A percentile compares a stretch with the other conserved stretches of the same genome.
Evolutionary conservation across 2,113 vertebrate species (phyloP).

Genomic region (Plecotus auritus): DNA sequence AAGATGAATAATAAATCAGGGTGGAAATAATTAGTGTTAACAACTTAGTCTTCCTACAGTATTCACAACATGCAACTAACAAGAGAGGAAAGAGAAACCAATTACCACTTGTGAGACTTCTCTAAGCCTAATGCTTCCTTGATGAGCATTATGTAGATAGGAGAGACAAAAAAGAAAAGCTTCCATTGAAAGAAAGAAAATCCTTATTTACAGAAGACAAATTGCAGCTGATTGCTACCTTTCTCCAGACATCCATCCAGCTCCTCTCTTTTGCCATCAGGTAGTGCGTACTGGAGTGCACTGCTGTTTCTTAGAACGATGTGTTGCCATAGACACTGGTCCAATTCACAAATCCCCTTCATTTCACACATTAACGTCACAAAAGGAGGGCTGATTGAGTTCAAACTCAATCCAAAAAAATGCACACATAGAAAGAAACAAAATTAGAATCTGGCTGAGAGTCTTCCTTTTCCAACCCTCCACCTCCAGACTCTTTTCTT

Average conservation of each 20-base stretch:
- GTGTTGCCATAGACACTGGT: conserved; percentile 25
- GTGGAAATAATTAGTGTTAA: conserved; percentile 48
- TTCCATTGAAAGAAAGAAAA: conserved; percentile 30
- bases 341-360: neutral
- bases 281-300: neutral
- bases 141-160: conserved; percentile 38
- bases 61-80: conserved; percentile 28
- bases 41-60: neutral
- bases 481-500: conserved; percentile 26
- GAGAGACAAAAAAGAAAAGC: conserved; percentile 41
- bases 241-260: neutral
- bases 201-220: conserved; percentile 48
- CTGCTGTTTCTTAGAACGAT: neutral
- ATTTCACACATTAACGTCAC: neutral
- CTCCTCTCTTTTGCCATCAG: neutral
- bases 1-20: conserved; percentile 41
- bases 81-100: conserved; percentile 33
- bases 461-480: neutral
- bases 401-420: conserved; percentile 5
- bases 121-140: conserved; percentile 10
- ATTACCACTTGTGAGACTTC: conserved; percentile 35
- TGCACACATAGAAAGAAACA: neutral
- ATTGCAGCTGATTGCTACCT: conserved; percentile 42
- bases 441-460: conserved; percentile 40
- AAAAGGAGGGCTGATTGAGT: conserved; percentile 53